Conservation (phyloP, 1,140 invertebrate species). For the Bombus picipes region DNA sequence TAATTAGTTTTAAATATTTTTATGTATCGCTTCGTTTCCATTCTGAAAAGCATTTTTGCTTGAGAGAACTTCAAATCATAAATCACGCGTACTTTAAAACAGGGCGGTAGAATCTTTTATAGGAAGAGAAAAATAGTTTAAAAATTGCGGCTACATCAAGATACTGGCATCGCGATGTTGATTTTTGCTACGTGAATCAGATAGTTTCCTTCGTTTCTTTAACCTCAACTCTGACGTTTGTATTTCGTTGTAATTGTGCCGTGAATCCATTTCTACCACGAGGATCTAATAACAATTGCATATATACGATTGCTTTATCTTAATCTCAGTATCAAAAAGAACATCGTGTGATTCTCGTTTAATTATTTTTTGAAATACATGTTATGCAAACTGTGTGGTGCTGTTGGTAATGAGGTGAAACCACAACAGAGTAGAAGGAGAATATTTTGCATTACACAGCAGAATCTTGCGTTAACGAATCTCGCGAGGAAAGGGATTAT, state of each 20-base stretch:
- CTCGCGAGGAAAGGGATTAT: neutral
- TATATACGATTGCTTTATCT: neutral
- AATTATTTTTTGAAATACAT: slow-evolving; percentile 8
- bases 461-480: slow-evolving; percentile 8
- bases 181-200: neutral
- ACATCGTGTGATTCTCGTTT: neutral
- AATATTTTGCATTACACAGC: neutral
- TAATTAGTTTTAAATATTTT: neutral
- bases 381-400: neutral
- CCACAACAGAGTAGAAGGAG: slow-evolving; percentile 1
- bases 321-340: neutral
- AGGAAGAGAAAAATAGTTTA: neutral
- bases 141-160: neutral
- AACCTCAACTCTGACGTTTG: neutral
- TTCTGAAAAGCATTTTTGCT: neutral
- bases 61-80: neutral
- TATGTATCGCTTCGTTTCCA: neutral
- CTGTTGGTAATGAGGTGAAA: neutral
- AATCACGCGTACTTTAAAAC: neutral
- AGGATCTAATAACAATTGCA: neutral
- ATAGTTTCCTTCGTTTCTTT: neutral
- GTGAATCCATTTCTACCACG: neutral
- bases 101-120: neutral
- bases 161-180: neutral
- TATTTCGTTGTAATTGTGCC: neutral